A percentile compares a stretch with the other conserved stretches of the same genome.
These are phyloP conservation scores for Connochaetes taurinus DNA, from an alignment of 2,113 vertebrate species.

Conservation along the genomic window DNA sequence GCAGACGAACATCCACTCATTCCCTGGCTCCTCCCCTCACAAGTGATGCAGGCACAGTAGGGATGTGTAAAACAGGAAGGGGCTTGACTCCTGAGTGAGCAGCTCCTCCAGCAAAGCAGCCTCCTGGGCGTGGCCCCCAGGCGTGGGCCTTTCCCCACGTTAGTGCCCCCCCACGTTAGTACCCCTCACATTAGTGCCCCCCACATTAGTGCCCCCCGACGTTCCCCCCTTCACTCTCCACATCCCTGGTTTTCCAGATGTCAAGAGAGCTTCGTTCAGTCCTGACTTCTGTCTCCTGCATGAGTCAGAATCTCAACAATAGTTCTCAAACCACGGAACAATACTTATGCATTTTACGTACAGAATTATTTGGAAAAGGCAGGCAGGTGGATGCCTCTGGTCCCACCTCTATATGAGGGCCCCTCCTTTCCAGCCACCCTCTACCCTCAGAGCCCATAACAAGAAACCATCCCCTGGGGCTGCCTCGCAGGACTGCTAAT, in stretches of 20 bases:
- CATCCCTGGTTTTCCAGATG: neutral
- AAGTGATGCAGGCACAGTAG: neutral
- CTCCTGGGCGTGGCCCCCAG: accelerated
- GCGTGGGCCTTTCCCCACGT: accelerated
- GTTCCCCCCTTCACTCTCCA: neutral
- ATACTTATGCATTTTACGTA: neutral
- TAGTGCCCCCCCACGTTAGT: too few relatives aligned
- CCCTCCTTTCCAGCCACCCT: neutral
- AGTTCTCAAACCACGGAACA: neutral
- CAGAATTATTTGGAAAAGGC: neutral
- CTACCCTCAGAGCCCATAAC: neutral
- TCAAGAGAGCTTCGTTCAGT: neutral
- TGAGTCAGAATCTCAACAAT: neutral
- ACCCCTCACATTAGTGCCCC: neutral
- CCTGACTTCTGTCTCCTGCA: neutral
- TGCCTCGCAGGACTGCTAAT: neutral
- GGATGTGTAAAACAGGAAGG: neutral
- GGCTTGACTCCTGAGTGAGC: neutral
- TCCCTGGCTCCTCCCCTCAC: neutral
- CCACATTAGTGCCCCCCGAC: accelerated
- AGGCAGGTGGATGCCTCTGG: neutral
- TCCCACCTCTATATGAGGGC: too few relatives aligned
- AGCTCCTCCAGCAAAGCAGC: neutral
- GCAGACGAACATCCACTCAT: neutral
- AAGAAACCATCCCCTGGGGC: neutral